These are phyloP conservation scores for Acipenser ruthenus DNA, from an alignment of 2,797 vertebrate species.

Conservation along the genomic window DNA sequence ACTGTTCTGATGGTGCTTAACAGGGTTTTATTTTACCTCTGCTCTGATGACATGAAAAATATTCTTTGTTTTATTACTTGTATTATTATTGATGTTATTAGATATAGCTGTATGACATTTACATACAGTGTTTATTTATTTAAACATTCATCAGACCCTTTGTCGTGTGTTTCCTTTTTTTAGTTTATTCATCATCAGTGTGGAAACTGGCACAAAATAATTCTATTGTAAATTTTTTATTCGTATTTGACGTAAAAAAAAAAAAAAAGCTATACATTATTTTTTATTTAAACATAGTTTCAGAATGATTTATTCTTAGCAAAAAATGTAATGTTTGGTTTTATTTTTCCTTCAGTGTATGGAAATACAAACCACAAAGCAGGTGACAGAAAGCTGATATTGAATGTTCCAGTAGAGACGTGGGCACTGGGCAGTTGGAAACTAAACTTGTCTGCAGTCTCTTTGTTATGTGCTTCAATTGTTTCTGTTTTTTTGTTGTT, in stretches of 20 bases:
- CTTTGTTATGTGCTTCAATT: neutral
- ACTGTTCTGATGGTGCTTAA: conserved; percentile 15
- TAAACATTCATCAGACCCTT: neutral
- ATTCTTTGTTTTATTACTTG: conserved; percentile 30
- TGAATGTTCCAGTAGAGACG: no score
- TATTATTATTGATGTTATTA: neutral
- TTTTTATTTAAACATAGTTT: no score
- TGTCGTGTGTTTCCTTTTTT: neutral
- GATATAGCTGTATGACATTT: neutral
- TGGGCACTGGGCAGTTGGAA: neutral
- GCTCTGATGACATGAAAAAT: neutral
- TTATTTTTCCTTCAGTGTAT: neutral
- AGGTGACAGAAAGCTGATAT: no score
- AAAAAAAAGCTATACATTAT: no score
- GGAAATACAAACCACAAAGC: neutral
- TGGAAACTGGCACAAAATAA: no score
- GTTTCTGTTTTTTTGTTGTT: neutral
- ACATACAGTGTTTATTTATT: neutral
- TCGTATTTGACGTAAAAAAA: no score
- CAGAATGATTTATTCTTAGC: no score
- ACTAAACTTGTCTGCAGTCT: neutral
- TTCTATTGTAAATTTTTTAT: no score
- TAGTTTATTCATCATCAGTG: no score
- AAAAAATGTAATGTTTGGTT: no score
- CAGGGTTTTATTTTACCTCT: conserved; percentile 14